Conservation (phyloP, 2,113 vertebrate species). For the Herpetotheres cachinnans region DNA sequence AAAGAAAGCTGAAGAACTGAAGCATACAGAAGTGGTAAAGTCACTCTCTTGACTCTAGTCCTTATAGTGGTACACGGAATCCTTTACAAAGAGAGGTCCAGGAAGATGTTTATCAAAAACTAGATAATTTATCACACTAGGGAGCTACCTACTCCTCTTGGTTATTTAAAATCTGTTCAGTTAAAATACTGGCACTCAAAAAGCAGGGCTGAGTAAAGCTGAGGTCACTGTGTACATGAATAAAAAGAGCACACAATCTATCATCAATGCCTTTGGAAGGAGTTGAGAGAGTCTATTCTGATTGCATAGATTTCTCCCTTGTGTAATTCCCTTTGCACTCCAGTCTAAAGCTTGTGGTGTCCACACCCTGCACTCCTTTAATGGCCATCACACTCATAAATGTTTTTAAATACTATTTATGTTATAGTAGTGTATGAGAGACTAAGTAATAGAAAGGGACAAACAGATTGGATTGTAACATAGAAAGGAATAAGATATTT, state of each 20-base stretch:
- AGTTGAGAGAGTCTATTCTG: conserved; percentile 15
- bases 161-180: background rate
- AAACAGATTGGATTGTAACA: background rate
- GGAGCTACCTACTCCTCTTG: background rate
- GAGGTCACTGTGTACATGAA: conserved; percentile 5
- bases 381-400: background rate
- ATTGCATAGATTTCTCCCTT: background rate
- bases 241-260: background rate
- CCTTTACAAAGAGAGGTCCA: background rate
- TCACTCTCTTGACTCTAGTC: background rate
- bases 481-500: background rate
- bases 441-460: background rate
- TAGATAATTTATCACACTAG: background rate
- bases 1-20: background rate
- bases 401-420: background rate
- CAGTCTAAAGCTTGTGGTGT: background rate
- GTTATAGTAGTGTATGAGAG: background rate
- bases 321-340: background rate
- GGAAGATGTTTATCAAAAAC: background rate
- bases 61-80: background rate
- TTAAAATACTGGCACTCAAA: background rate
- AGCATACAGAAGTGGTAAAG: background rate
- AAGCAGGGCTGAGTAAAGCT: background rate
- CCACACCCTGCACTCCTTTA: background rate
- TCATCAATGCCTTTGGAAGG: conserved; percentile 12